Conservation (phyloP, 2,888 invertebrate species). For the Hofmannophila pseudospretella region DNA sequence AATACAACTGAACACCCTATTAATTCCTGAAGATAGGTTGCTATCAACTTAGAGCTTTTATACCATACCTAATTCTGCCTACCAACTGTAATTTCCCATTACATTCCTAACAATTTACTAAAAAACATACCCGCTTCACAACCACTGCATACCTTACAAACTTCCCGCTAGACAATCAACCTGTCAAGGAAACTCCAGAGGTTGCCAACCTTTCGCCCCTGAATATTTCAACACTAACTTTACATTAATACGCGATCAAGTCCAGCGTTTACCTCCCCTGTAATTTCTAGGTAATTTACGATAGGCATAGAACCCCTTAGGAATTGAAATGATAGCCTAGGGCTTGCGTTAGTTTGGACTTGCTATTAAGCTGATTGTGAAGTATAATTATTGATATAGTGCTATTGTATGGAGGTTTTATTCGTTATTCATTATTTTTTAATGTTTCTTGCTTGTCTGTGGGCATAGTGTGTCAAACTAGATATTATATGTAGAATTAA, state of each 20-base stretch:
- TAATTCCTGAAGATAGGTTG: no score
- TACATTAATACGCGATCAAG: slow-evolving; percentile 22
- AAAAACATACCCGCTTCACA: slow-evolving; percentile 5
- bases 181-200: slow-evolving; percentile 11
- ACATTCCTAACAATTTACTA: no score
- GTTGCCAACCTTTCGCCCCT: slow-evolving; percentile 12
- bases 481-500: no score
- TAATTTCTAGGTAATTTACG: slow-evolving; percentile 22
- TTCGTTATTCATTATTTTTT: neutral
- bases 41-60: no score
- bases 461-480: neutral
- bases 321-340: slow-evolving; percentile 21
- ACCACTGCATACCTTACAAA: slow-evolving; percentile 1
- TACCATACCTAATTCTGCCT: no score
- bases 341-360: slow-evolving; percentile 12
- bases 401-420: slow-evolving; percentile 4
- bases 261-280: slow-evolving; percentile 22
- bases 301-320: slow-evolving; percentile 15
- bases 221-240: slow-evolving; percentile 21
- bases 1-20: no score
- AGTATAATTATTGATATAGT: slow-evolving; percentile 12
- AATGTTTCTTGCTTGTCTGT: no score
- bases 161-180: slow-evolving; percentile 11
- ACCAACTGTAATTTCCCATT: no score
- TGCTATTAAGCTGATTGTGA: slow-evolving; percentile 17